Base-by-base conservation (phyloP, 1,140 invertebrate genomes). In the Zaprionus ghesquierei region DNA sequence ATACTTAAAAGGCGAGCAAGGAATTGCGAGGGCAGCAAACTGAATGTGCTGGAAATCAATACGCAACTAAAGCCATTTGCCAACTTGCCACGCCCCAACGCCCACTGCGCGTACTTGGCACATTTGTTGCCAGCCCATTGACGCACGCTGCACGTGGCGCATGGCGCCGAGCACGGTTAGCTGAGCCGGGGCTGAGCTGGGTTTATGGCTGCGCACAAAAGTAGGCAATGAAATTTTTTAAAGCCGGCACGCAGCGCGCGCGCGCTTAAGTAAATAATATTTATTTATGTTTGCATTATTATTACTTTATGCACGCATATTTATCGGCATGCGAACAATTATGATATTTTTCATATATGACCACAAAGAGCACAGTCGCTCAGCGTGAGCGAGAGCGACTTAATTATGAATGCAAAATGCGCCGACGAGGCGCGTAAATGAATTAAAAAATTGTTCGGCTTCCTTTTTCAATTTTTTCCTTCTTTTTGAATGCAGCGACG, bases 1-100 rank as follows among this genome's bases (percentile, higher is more conserved):
- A 22, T 46, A 49, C 65, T 75, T 51, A 75, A 72, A 69, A 51
- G 49, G 53, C 41, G 54, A 73, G 33, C 27, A 50, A 73, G 38
- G 55, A 63, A 68, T 38, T 59, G 64, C 38, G 5, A 46, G 53
- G 59, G 29, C 53, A 29, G 54, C 20, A 51, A 64, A 33, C 31
- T 10, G 12, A 81, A 62, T 81, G 81, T 38, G 59, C 20, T 77
- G 56, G 68, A 87, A 87, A 79, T 86, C 84, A 79, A 86, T 86
- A 76, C 33, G 69, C 35, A 79, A 64, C 69, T 73, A 62, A 66
- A 64, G 70, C 59, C 70, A 64, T 64, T 66, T 64, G 80, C 70
- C 35, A 41, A 41, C n/a, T 29, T n/a, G n/a, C 35, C 68, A 76
- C 68, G 71, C 64, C 71, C 58, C 63, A 61, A 61, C 56, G 69